phyloP scores from a whole-genome alignment of 2,888 invertebrate species.

The Lithodes maja region DNA sequence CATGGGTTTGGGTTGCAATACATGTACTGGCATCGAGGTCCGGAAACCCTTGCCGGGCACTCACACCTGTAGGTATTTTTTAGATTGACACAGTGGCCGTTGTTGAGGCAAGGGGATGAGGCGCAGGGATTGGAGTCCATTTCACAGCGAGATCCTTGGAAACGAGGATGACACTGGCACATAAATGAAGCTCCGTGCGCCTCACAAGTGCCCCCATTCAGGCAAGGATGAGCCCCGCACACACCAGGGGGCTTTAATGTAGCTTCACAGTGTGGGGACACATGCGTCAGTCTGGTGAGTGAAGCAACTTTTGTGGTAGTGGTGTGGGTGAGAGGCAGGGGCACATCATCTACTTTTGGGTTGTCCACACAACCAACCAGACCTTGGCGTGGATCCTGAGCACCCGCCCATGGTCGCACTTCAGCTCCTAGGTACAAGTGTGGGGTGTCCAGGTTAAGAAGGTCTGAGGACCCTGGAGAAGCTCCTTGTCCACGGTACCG shows the following conservation, averaged over 20 bases:
- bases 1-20: conserved; percentile 87
- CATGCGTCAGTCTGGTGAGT: conserved; percentile 73
- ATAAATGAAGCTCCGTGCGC: conserved; percentile 82
- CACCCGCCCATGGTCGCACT: conserved; percentile 76
- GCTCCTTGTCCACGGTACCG: conserved; percentile 76
- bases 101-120: conserved; percentile 89
- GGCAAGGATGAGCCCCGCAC: conserved; percentile 86
- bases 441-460: conserved; percentile 89
- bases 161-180: conserved; percentile 87
- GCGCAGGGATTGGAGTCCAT: conserved; percentile 91
- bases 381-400: conserved; percentile 76
- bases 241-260: conserved; percentile 79
- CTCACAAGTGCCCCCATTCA: conserved; percentile 83
- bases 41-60: conserved; percentile 79
- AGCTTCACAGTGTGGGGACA: conserved; percentile 74
- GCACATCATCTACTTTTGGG: conserved; percentile 84
- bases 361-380: conserved; percentile 95
- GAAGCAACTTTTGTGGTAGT: conserved; percentile 77
- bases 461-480: conserved; percentile 87
- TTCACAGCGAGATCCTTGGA: conserved; percentile 88
- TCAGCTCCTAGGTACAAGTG: conserved; percentile 90
- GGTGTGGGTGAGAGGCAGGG: conserved; percentile 85
- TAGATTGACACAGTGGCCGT: conserved; percentile 77
- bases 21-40: conserved; percentile 85
- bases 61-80: conserved; percentile 84